Base-by-base conservation (phyloP, 2,797 vertebrate species). In the Myotis planiceps region DNA sequence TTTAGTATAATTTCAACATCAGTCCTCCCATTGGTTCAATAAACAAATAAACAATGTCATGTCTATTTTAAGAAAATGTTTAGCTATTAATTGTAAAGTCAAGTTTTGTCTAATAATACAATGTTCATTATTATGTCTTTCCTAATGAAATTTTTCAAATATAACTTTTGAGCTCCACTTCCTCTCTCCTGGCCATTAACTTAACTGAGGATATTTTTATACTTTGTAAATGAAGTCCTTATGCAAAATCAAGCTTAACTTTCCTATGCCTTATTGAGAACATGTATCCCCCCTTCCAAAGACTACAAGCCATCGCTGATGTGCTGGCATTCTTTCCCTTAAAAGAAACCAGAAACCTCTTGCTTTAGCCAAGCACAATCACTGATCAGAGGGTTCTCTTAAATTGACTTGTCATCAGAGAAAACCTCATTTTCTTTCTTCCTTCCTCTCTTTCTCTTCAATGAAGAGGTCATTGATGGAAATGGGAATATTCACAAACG, bases 321-420 rank as follows among this genome's bases (percentile, higher is more conserved):
- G 51, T 86, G 51, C 63, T 92, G 92, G 93, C 85, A 83, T 95
- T 79, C 45, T 78, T 85, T 80, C 34, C 83, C 2, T 75, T 96
- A 60, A 98, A 96, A 92, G 94, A 92, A 97, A 98, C 82, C 86
- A 85, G 23, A 95, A 97, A 98, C 90, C 76, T 84, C 21, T 94
- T 97, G 60, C 51, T 39, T 94, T 34, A 84, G 51, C 87, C 76
- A 97, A 97, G 85, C 85, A 42, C n/a, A 90, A 51, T 88, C 55
- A 80, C 82, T 97, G 90, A 97, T 91, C 91, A 95, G 95, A 97
- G 71, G 15, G 27, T 90, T 95, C 68, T 95, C 90, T 97, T 97
- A 98, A 98, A 96, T 82, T 97, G 95, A 97, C 85, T 97, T 97
- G 97, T 97, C 97, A 97, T 96, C 96, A 96, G 96, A 97, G 88